Evolutionary conservation across 2,888 invertebrate genomes (phyloP).

Genomic region (Sepioteuthis lessoniana): DNA sequence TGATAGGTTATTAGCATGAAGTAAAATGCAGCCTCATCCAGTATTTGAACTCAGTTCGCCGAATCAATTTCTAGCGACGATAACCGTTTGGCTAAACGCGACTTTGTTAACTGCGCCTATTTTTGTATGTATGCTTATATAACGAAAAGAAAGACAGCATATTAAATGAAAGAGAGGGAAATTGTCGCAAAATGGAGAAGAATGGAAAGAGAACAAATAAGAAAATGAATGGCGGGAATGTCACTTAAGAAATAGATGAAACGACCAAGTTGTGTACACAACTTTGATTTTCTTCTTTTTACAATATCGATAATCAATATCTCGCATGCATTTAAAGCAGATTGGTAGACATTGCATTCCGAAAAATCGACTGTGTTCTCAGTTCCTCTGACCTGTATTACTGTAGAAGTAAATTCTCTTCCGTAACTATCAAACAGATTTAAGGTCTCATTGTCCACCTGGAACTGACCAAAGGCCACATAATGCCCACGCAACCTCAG

Average conservation of each 20-base stretch:
- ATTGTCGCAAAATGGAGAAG: not conserved
- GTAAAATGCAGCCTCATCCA: too few relatives aligned
- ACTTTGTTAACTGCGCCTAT: too few relatives aligned
- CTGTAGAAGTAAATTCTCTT: not conserved
- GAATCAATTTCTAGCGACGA: too few relatives aligned
- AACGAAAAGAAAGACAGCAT: too few relatives aligned
- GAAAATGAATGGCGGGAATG: too few relatives aligned
- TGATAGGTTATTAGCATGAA: too few relatives aligned
- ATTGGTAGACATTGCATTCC: not conserved
- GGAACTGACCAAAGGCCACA: not conserved
- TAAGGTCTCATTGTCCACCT: not conserved
- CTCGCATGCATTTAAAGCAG: not conserved
- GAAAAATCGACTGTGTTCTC: not conserved
- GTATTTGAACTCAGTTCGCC: too few relatives aligned
- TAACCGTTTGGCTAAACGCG: too few relatives aligned
- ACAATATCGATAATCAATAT: not conserved
- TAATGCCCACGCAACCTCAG: not conserved
- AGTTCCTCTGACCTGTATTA: constrained; percentile 2
- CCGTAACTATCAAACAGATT: constrained; percentile 4
- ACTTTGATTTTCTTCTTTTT: not conserved
- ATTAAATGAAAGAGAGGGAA: not conserved
- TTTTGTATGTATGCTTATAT: too few relatives aligned
- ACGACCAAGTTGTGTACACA: too few relatives aligned
- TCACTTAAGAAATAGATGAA: too few relatives aligned
- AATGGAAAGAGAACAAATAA: not conserved